Evolutionary conservation across 2,113 vertebrate species (phyloP).

Genomic region (Danionella cerebrum): DNA sequence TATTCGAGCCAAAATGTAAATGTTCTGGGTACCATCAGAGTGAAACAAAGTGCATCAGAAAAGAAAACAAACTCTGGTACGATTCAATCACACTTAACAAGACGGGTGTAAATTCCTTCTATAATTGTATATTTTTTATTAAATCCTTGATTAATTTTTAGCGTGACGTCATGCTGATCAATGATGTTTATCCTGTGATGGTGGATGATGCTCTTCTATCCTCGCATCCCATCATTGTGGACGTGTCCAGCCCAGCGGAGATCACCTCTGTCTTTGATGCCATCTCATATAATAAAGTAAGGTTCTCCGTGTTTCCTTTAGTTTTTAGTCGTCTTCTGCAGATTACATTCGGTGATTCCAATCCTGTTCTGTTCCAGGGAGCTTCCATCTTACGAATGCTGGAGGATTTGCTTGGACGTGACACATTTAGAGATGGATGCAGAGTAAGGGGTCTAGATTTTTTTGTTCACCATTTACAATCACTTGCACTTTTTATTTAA

Average conservation of each 20-base stretch:
- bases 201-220: conserved; percentile 82
- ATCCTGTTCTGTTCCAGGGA: conserved; percentile 56
- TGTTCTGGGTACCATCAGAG: too few species aligned
- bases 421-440: conserved; percentile 72
- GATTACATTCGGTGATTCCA: background rate
- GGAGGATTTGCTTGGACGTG: conserved; percentile 72
- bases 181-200: conserved; percentile 85
- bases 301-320: too few species aligned
- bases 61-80: too few species aligned
- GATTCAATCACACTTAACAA: too few species aligned
- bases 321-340: too few species aligned
- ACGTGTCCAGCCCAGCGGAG: conserved; percentile 80
- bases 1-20: too few species aligned
- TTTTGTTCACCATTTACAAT: background rate
- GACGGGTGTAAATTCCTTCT: too few species aligned
- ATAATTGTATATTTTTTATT: too few species aligned
- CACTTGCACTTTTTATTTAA: too few species aligned
- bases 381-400: conserved; percentile 82
- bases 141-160: conserved; percentile 44
- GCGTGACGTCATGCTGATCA: conserved; percentile 81
- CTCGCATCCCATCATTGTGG: conserved; percentile 85
- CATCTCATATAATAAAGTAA: conserved; percentile 95
- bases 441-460: conserved; percentile 55
- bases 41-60: too few species aligned
- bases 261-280: conserved; percentile 96